Base-by-base conservation (phyloP, 2,113 vertebrate genomes). In the Gymnarchus niloticus region DNA sequence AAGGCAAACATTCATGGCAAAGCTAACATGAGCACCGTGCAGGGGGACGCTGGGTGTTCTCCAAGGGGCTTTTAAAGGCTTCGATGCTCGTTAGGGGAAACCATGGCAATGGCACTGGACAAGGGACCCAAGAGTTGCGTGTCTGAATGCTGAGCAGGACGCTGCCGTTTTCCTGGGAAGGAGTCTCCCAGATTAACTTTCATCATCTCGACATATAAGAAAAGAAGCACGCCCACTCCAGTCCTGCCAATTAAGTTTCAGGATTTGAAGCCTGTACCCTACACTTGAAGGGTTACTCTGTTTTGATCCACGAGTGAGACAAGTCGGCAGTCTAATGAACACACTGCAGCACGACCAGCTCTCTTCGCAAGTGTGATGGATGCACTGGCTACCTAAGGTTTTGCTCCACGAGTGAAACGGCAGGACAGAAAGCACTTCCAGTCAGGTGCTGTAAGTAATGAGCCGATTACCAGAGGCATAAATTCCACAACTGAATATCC, bases 51-150 rank as follows among this genome's bases (percentile, higher is more conserved):
- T 78, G 41, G 76, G 76, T 37, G 0, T 78, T 48, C 46, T 78
- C 76, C 76, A 48, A 48, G 76, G 37, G 76, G 76, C 44, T 41
- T 48, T 78, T 48, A 37, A 78, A 41, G 76, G 76, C 76, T 78
- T 78, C 46, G 41, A 78, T 78, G 44, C 76, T 78, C n/a, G 76
- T 78, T 78, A 78, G 76, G 76, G 76, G 76, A 78, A 78, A 78
- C 76, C 76, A 78, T 78, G 44, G 76, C 76, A 37, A 78, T 78
- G 21, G 76, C 8, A 78, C 17, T 7, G 44, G 76, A 78, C 76
- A 48, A 78, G 76, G 44, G 2, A 48, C 33, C 44, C 0, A 41
- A 48, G 76, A 48, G 33, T n/a, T 48, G 44, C 46, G 8, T 78
- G 76, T 78, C 76, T 48, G 76, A 78, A 78, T 78, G 76, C 76